Percentiles rank a stretch among this genome's conserved stretches.
Conservation (phyloP, 2,797 vertebrate species). For the Melanotaenia pygmaea region DNA sequence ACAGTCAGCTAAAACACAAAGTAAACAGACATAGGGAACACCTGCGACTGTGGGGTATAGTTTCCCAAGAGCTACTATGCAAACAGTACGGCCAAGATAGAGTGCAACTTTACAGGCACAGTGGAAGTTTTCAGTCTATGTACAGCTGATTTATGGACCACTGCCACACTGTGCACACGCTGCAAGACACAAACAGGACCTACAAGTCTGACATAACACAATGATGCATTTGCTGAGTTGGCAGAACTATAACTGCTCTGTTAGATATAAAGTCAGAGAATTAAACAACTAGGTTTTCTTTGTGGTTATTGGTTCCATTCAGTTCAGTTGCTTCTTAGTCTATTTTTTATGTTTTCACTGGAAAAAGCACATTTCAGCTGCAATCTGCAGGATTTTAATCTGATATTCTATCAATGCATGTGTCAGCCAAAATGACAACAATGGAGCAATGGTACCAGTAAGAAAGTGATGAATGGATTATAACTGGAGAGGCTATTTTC, state of each 20-base stretch:
- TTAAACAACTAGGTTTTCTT: not conserved
- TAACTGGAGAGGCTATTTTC: not conserved
- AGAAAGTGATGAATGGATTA: not conserved
- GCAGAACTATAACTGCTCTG: not conserved
- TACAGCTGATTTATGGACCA: not conserved
- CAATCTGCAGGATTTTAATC: not conserved
- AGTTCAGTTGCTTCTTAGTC: too few species aligned
- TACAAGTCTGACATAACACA: not conserved
- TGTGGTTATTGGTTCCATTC: not conserved
- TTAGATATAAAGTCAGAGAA: not conserved
- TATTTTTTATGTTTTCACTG: not conserved
- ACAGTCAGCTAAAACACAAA: not conserved
- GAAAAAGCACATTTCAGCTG: not conserved
- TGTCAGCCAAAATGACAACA: slow-evolving; percentile 14
- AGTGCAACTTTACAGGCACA: not conserved
- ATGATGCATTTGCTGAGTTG: not conserved
- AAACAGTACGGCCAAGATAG: not conserved
- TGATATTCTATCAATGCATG: not conserved
- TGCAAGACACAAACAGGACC: not conserved
- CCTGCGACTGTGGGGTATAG: not conserved
- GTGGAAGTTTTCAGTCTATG: not conserved
- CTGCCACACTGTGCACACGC: not conserved
- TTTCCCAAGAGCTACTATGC: not conserved
- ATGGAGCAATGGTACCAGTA: not conserved
- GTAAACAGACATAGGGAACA: not conserved